Evolutionary conservation across 2,888 invertebrate genomes (phyloP).

Genomic region (Dryobotodes eremita): DNA sequence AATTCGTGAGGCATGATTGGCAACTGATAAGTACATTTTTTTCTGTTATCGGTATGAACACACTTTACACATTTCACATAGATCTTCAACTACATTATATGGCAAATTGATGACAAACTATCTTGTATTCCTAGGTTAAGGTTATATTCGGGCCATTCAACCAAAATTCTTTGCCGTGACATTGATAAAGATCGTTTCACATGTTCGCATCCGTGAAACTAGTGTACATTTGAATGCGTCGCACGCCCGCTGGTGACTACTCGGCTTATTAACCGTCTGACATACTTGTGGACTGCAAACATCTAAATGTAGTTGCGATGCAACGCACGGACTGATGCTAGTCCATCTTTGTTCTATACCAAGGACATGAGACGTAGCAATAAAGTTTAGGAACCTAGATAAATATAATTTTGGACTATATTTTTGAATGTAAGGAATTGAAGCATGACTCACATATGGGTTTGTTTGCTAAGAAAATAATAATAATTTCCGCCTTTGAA

Average conservation of each 20-base stretch:
- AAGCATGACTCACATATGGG: neutral
- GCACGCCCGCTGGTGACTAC: slow-evolving; percentile 63
- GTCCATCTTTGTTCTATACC: slow-evolving; percentile 51
- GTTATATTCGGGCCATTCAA: slow-evolving; percentile 71
- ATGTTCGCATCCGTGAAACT: slow-evolving; percentile 85
- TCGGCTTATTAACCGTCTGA: slow-evolving; percentile 77
- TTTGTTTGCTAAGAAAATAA: neutral
- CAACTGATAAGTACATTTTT: slow-evolving; percentile 19
- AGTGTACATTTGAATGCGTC: slow-evolving; percentile 68
- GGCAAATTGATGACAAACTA: neutral
- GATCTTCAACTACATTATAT: neutral
- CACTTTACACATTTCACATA: neutral
- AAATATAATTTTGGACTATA: neutral
- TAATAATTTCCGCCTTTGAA: neutral
- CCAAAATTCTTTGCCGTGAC: slow-evolving; percentile 84
- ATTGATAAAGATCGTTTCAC: slow-evolving; percentile 84
- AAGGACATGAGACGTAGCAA: slow-evolving; percentile 31
- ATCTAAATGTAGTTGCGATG: slow-evolving; percentile 53
- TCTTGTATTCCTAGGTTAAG: neutral
- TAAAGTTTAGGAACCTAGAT: slow-evolving; percentile 15
- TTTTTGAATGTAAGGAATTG: neutral
- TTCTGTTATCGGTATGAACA: neutral
- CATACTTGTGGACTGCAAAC: slow-evolving; percentile 69
- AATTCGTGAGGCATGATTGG: slow-evolving; percentile 40
- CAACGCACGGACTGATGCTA: slow-evolving; percentile 41